These are phyloP conservation scores for Centruroides sculpturatus DNA, from an alignment of 1,140 invertebrate species.

Conservation along the genomic window DNA sequence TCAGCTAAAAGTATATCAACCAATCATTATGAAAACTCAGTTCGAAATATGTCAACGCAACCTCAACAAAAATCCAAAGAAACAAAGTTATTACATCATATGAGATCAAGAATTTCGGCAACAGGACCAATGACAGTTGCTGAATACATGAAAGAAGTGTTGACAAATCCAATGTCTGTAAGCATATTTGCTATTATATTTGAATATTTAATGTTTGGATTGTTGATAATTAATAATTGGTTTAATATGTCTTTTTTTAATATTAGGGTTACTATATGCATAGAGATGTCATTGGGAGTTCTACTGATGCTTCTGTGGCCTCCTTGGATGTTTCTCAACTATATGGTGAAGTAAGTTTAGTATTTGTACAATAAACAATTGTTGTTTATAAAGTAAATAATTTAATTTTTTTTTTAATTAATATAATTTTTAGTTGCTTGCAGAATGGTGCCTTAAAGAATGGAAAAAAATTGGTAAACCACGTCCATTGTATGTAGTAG, in stretches of 20 bases:
- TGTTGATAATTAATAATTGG: not conserved
- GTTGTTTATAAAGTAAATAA: not conserved
- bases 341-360: conserved; percentile 69
- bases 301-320: conserved; percentile 78
- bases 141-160: conserved; percentile 87
- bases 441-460: conserved; percentile 77
- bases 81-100: conserved; percentile 13
- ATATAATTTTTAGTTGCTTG: conserved; percentile 42
- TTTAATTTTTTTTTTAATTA: not conserved
- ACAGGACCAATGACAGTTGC: conserved; percentile 75
- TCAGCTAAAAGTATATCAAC: no score
- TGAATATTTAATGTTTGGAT: not conserved
- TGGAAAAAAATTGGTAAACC: conserved; percentile 42
- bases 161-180: conserved; percentile 58
- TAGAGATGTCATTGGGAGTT: conserved; percentile 68
- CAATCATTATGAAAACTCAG: no score
- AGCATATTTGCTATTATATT: conserved; percentile 13
- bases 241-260: not conserved
- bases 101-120: conserved; percentile 8
- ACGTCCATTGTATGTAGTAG: conserved; percentile 68
- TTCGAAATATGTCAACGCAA: no score
- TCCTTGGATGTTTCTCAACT: conserved; percentile 91
- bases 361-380: not conserved
- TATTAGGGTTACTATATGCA: conserved; percentile 68
- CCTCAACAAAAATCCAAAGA: conserved; percentile 12